phyloP scores from a whole-genome alignment of 2,888 invertebrate species.

The Cheilosia variabilis region DNA sequence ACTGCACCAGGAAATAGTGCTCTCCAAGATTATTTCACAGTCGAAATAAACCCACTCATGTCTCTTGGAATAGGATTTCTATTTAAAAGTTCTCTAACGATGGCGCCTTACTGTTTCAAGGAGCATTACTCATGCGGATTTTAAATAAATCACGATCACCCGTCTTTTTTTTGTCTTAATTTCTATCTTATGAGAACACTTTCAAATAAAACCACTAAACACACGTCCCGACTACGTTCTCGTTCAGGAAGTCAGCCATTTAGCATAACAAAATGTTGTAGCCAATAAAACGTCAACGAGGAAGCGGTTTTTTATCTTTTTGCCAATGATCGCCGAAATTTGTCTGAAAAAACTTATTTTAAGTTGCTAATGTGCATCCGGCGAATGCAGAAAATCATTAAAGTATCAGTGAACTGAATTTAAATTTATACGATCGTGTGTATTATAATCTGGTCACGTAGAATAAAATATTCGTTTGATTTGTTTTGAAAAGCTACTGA shows the following conservation, averaged over 20 bases:
- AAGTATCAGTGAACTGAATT: conserved; percentile 10
- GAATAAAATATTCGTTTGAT: neutral
- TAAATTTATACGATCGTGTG: neutral
- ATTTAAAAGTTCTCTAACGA: neutral
- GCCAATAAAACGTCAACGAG: no score
- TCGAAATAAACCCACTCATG: neutral
- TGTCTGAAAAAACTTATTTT: neutral
- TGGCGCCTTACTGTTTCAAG: neutral
- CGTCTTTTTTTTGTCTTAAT: neutral
- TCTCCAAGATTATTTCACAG: neutral
- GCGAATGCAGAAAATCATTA: conserved; percentile 3
- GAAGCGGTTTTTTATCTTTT: neutral
- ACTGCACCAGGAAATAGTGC: neutral
- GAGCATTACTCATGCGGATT: neutral
- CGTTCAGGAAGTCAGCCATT: no score
- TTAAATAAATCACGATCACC: neutral
- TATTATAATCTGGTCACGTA: neutral
- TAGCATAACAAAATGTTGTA: no score
- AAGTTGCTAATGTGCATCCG: conserved; percentile 8
- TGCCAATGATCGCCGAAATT: neutral
- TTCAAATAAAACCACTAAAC: no score
- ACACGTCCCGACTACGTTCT: no score
- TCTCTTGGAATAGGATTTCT: neutral
- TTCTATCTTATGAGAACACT: no score
- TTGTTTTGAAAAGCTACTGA: no score